Percentiles rank a stretch among this genome's conserved stretches.
These are phyloP conservation scores for Hippoglossus hippoglossus DNA, from an alignment of 2,797 vertebrate genomes.

Conservation along the genomic window DNA sequence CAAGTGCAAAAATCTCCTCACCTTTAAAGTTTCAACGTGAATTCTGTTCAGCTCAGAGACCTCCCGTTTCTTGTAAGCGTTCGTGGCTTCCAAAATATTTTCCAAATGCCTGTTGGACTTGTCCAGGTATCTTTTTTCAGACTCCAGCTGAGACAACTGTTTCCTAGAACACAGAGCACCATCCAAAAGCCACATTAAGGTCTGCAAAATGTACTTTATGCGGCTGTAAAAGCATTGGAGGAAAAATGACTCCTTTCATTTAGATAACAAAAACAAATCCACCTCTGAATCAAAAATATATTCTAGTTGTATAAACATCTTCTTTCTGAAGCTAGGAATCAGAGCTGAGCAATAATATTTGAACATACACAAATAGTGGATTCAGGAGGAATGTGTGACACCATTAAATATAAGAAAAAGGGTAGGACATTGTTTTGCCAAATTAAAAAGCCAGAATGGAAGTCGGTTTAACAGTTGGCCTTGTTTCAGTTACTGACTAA, in stretches of 20 bases:
- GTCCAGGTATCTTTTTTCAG: slow-evolving; percentile 91
- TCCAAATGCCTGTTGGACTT: slow-evolving; percentile 94
- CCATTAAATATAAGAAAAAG: neutral
- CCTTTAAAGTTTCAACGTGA: slow-evolving; percentile 94
- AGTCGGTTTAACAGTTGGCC: neutral
- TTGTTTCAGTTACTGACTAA: neutral
- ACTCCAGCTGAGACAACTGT: slow-evolving; percentile 90
- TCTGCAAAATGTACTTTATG: neutral
- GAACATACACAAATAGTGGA: neutral
- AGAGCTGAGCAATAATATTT: neutral
- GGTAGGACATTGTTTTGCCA: neutral
- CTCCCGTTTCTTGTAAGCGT: slow-evolving; percentile 90
- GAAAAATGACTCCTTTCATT: slow-evolving; percentile 6
- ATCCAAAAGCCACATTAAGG: slow-evolving; percentile 39
- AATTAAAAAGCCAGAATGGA: neutral
- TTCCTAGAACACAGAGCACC: slow-evolving; percentile 83
- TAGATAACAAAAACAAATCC: neutral
- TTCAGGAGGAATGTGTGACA: slow-evolving; percentile 4
- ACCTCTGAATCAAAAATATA: neutral
- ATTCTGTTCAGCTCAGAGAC: slow-evolving; percentile 93
- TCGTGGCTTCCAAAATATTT: slow-evolving; percentile 95
- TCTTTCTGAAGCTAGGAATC: neutral
- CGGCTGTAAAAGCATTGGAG: slow-evolving; percentile 1
- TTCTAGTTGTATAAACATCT: neutral
- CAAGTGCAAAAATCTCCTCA: slow-evolving; percentile 51